phyloP scores from a whole-genome alignment of 2,113 vertebrate genomes.

The Aegypius monachus region DNA sequence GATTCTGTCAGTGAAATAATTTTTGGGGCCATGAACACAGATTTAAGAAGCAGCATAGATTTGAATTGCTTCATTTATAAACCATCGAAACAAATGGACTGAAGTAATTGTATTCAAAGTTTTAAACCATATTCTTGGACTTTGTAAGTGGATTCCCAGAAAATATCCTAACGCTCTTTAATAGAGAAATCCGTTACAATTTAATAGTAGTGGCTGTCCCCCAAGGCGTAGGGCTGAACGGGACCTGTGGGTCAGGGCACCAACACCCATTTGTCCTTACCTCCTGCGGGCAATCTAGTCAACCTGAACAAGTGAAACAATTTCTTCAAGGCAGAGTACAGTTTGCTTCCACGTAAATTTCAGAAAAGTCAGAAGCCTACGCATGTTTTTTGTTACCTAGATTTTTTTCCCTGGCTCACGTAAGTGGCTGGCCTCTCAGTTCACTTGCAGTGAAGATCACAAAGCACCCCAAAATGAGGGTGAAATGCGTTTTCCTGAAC shows the following conservation, averaged over 20 bases:
- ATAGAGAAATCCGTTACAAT: neutral
- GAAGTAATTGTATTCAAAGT: neutral
- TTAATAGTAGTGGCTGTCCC: neutral
- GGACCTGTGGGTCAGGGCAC: neutral
- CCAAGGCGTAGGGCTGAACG: neutral
- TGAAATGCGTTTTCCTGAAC: neutral
- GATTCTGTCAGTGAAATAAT: neutral
- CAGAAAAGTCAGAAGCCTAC: neutral
- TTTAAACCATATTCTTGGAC: neutral
- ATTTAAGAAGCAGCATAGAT: neutral
- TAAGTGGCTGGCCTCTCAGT: neutral
- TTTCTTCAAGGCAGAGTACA: neutral
- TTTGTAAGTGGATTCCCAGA: neutral
- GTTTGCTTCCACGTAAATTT: neutral
- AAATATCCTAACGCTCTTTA: accelerated
- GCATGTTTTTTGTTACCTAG: accelerated
- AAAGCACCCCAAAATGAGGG: neutral
- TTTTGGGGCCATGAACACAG: accelerated
- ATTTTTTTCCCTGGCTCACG: neutral
- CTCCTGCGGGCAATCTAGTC: neutral
- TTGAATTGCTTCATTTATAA: neutral
- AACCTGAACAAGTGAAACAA: neutral
- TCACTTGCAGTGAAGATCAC: neutral
- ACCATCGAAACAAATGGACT: neutral
- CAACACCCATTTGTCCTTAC: neutral